These are phyloP conservation scores for Phyllotreta striolata DNA, from an alignment of 2,888 invertebrate genomes.

Conservation along the genomic window DNA sequence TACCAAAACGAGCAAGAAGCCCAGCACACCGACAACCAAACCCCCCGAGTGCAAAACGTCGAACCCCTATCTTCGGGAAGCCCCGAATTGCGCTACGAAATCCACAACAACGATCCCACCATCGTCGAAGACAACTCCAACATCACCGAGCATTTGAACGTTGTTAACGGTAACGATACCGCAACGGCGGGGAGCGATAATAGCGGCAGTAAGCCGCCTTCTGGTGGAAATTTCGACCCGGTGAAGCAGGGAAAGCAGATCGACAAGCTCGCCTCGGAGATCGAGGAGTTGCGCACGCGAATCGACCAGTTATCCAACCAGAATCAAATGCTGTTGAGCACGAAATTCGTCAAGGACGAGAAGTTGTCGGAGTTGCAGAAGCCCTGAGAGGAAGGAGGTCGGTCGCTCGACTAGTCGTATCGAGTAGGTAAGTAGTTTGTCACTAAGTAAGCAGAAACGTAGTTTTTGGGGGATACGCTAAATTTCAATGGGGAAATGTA, in stretches of 20 bases:
- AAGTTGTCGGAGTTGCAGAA: constrained; percentile 45
- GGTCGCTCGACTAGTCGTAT: not conserved
- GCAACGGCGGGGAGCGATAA: constrained; percentile 11
- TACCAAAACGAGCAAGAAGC: constrained; percentile 29
- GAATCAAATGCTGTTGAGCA: constrained; percentile 49
- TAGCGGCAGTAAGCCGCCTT: constrained; percentile 6
- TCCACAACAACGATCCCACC: constrained; percentile 15
- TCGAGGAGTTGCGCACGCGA: constrained; percentile 55
- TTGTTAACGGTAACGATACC: constrained; percentile 9
- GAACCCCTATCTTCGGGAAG: constrained; percentile 30
- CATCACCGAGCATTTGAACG: constrained; percentile 2
- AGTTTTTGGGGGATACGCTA: too few species aligned
- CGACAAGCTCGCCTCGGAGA: constrained; percentile 56
- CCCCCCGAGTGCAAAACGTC: constrained; percentile 27
- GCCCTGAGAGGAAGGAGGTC: constrained; percentile 30
- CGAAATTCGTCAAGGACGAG: constrained; percentile 41
- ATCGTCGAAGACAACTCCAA: constrained; percentile 20
- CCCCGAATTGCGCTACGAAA: constrained; percentile 29
- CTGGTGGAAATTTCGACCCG: constrained; percentile 40
- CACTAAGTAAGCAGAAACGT: too few species aligned
- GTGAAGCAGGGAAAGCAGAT: constrained; percentile 54
- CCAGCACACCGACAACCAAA: not conserved
- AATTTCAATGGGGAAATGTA: constrained; percentile 1
- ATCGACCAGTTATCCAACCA: constrained; percentile 56
- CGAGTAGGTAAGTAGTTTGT: not conserved